Percentiles rank a stretch among this genome's conserved stretches.
These are phyloP conservation scores for Drosophila pandora DNA, from an alignment of 1,140 invertebrate species.

Conservation along the genomic window DNA sequence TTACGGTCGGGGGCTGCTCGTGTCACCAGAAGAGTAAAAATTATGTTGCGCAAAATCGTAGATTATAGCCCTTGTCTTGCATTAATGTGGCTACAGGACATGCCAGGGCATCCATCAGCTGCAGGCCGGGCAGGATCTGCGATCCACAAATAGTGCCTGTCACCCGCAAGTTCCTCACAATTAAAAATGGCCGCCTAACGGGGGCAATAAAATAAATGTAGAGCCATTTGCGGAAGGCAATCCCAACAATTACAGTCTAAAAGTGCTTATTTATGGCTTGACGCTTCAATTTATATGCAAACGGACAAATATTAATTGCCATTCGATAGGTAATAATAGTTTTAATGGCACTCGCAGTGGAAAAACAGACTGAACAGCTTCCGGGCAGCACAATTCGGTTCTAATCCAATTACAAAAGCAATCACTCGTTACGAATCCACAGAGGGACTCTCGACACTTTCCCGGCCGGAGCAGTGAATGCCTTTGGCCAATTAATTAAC, in stretches of 20 bases:
- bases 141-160: slow-evolving; percentile 28
- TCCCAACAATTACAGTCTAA: slow-evolving; percentile 3
- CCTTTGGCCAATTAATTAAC: slow-evolving; percentile 60
- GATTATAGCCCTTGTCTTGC: slow-evolving; percentile 36
- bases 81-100: slow-evolving; percentile 1
- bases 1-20: slow-evolving; percentile 15
- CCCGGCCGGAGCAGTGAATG: slow-evolving; percentile 23
- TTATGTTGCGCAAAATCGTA: slow-evolving; percentile 40
- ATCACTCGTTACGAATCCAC: slow-evolving; percentile 21
- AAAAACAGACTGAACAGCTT: not conserved
- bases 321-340: slow-evolving; percentile 4
- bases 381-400: slow-evolving; percentile 3
- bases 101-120: slow-evolving; percentile 55
- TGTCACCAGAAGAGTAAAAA: slow-evolving; percentile 36
- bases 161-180: slow-evolving; percentile 27
- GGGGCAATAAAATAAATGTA: slow-evolving; percentile 37
- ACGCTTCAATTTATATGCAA: slow-evolving; percentile 1
- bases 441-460: slow-evolving; percentile 27
- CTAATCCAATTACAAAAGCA: slow-evolving; percentile 37
- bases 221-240: slow-evolving; percentile 12
- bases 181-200: slow-evolving; percentile 33
- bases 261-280: slow-evolving; percentile 13
- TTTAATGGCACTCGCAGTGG: slow-evolving; percentile 12
- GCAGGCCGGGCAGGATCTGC: slow-evolving; percentile 22
- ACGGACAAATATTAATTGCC: slow-evolving; percentile 23